Conservation (phyloP, 2,888 invertebrate genomes). For the Leptopilina myrica region DNA sequence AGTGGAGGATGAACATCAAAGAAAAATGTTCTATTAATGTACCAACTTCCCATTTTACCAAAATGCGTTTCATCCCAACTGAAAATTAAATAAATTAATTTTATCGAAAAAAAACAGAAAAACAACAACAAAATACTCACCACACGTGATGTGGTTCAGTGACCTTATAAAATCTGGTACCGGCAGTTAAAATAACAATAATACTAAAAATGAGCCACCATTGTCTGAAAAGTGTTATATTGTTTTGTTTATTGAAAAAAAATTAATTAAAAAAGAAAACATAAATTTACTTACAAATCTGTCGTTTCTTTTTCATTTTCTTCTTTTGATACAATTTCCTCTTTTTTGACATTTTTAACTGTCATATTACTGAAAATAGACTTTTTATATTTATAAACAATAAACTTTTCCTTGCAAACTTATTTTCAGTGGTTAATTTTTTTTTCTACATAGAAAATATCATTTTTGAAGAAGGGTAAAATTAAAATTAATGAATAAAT, state of each 20-base stretch:
- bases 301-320: not conserved
- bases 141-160: constrained; percentile 95
- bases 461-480: not conserved
- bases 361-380: not conserved
- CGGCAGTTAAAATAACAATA: constrained; percentile 83
- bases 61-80: constrained; percentile 99
- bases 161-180: constrained; percentile 92
- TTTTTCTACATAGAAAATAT: too few species aligned
- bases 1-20: constrained; percentile 99
- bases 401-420: too few species aligned
- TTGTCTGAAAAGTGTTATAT: constrained; percentile 70
- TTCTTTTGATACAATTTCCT: not conserved
- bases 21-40: constrained; percentile 97
- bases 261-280: not conserved
- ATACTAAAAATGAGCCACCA: constrained; percentile 85
- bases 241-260: constrained; percentile 3
- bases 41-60: constrained; percentile 99
- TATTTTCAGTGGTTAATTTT: too few species aligned
- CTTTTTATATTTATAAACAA: too few species aligned
- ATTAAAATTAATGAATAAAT: not conserved
- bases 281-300: constrained; percentile 2
- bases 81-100: constrained; percentile 66
- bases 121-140: constrained; percentile 78
- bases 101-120: not conserved
- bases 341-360: not conserved